Conservation (phyloP, 2,113 vertebrate species). For the Shinisaurus crocodilurus region DNA sequence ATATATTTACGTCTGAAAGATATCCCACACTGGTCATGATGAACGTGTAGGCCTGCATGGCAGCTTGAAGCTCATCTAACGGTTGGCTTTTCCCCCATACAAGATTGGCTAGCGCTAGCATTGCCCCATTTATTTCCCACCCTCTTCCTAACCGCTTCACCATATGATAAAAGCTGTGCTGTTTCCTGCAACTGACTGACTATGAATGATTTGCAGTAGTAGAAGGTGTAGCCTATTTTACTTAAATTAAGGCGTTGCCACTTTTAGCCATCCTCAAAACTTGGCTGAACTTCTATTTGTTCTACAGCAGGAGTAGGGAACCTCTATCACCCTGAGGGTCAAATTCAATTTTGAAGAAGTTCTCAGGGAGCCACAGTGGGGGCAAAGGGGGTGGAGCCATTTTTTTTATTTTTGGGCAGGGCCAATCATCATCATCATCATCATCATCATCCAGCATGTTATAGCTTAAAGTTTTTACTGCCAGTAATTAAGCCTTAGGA, state of each 20-base stretch:
- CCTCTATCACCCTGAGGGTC: too few relatives aligned
- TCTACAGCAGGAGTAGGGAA: too few relatives aligned
- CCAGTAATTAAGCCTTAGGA: too few relatives aligned
- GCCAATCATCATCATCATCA: too few relatives aligned
- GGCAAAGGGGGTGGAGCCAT: too few relatives aligned
- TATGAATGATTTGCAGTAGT: neutral
- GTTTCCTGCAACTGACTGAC: neutral
- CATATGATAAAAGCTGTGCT: neutral
- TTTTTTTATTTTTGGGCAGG: too few relatives aligned
- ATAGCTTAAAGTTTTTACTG: too few relatives aligned
- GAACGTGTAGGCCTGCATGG: neutral
- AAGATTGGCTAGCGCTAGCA: too few relatives aligned
- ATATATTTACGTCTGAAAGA: neutral
- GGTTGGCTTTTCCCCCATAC: neutral
- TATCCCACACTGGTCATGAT: neutral
- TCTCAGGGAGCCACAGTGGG: too few relatives aligned
- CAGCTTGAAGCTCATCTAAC: neutral
- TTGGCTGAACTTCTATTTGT: neutral
- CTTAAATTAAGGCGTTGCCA: neutral
- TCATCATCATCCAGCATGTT: too few relatives aligned
- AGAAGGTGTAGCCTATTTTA: too few relatives aligned
- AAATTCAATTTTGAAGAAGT: too few relatives aligned
- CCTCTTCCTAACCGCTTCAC: neutral
- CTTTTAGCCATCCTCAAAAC: neutral
- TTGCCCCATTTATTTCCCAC: fast-evolving